Percentiles rank a stretch among this genome's conserved stretches.
These are phyloP conservation scores for Polydrusus pterygomalis DNA, from an alignment of 2,888 invertebrate genomes.

Conservation along the genomic window DNA sequence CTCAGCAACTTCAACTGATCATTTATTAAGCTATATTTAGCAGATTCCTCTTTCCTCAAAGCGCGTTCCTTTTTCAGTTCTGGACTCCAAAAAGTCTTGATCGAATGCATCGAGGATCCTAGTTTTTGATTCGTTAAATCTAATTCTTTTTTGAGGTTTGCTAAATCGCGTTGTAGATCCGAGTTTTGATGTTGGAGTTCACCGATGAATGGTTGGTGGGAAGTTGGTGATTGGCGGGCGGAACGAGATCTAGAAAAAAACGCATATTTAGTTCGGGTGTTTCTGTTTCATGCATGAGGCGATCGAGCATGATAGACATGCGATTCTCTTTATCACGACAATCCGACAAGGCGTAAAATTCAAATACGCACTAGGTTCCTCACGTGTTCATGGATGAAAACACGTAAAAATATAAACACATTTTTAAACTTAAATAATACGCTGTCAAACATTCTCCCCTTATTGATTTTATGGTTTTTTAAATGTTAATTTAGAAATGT, in stretches of 20 bases:
- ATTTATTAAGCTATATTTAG: conserved; percentile 96
- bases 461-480: too few relatives aligned
- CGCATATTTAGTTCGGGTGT: too few relatives aligned
- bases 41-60: conserved; percentile 96
- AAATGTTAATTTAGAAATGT: too few relatives aligned
- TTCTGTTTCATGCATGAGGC: too few relatives aligned
- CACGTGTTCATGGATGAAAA: too few relatives aligned
- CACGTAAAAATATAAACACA: too few relatives aligned
- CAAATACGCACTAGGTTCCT: too few relatives aligned
- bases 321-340: too few relatives aligned
- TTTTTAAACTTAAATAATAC: too few relatives aligned
- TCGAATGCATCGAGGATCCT: conserved; percentile 99
- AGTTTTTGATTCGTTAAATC: conserved; percentile 98
- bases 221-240: conserved; percentile 82
- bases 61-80: conserved; percentile 99
- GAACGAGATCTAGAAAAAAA: conserved; percentile 72
- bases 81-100: conserved; percentile 99
- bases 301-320: too few relatives aligned
- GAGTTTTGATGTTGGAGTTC: conserved; percentile 95
- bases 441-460: too few relatives aligned
- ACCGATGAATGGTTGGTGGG: conserved; percentile 78
- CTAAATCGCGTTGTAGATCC: conserved; percentile 92
- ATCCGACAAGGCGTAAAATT: too few relatives aligned
- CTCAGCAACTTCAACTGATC: conserved; percentile 97
- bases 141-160: conserved; percentile 85